Evolutionary conservation across 2,113 vertebrate genomes (phyloP).

Genomic region (Microtus oregoni): DNA sequence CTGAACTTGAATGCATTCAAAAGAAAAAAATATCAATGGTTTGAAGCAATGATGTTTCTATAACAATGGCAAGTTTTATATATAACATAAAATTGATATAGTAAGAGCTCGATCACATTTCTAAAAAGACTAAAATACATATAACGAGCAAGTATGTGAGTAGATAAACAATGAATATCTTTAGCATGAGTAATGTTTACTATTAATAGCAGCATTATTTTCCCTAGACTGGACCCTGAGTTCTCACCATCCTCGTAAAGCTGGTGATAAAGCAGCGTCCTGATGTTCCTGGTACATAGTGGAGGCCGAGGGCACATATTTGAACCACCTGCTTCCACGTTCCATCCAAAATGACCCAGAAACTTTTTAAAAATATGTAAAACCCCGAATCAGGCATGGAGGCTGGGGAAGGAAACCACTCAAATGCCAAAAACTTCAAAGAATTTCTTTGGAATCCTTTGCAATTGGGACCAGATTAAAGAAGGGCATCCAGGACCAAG

Average conservation of each 20-base stretch:
- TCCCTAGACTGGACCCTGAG: neutral
- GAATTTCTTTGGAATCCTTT: conserved; percentile 75
- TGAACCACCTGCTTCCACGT: conserved; percentile 67
- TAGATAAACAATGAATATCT: neutral
- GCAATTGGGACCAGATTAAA: conserved; percentile 60
- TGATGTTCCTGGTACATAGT: neutral
- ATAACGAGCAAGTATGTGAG: neutral
- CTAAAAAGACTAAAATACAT: neutral
- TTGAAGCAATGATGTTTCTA: neutral
- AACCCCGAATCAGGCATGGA: conserved; percentile 70
- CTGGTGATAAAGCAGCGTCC: conserved; percentile 7
- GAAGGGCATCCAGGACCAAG: conserved; percentile 13
- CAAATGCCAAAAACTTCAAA: conserved; percentile 80
- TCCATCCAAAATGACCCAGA: conserved; percentile 71
- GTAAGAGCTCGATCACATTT: conserved; percentile 39
- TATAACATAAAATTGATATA: conserved; percentile 24
- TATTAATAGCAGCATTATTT: neutral
- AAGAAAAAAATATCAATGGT: neutral
- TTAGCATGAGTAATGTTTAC: neutral
- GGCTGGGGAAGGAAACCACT: conserved; percentile 73
- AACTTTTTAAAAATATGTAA: conserved; percentile 79
- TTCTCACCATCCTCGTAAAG: neutral
- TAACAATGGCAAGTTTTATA: conserved; percentile 36
- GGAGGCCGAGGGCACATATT: conserved; percentile 49
- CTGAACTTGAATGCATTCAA: neutral